A percentile compares a stretch with the other conserved stretches of the same genome.
Conservation (phyloP, 1,140 invertebrate genomes). For the Drosophila nikananu region DNA sequence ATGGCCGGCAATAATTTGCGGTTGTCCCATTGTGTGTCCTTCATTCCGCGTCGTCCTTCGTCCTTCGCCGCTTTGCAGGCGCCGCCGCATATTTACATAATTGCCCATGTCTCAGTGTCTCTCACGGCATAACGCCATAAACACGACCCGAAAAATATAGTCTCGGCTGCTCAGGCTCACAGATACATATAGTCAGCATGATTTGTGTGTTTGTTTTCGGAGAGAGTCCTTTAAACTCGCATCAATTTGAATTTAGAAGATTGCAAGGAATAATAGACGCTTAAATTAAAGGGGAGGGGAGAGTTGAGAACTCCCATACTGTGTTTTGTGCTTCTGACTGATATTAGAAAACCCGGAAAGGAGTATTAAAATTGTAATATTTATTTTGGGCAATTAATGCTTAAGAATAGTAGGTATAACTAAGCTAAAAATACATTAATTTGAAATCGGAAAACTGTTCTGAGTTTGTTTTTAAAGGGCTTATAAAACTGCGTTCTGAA, state of each 20-base stretch:
- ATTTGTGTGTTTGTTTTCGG: constrained; percentile 29
- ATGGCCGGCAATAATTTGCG: constrained; percentile 78
- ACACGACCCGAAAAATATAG: constrained; percentile 14
- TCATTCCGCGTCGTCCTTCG: constrained; percentile 28
- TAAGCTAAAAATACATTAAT: too few species aligned
- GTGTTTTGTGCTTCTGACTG: too few species aligned
- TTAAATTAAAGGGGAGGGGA: neutral
- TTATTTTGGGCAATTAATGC: too few species aligned
- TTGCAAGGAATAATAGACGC: too few species aligned
- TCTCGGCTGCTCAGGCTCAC: neutral
- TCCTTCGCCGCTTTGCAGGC: constrained; percentile 51
- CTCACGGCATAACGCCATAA: constrained; percentile 34
- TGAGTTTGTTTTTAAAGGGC: too few species aligned
- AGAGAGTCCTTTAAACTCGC: constrained; percentile 23
- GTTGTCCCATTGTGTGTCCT: constrained; percentile 66
- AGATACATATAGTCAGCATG: constrained; percentile 9
- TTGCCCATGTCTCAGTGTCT: constrained; percentile 70
- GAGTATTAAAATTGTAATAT: too few species aligned
- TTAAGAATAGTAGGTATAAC: too few species aligned
- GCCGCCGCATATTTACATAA: constrained; percentile 80
- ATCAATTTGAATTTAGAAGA: constrained; percentile 11
- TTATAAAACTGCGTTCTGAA: too few species aligned
- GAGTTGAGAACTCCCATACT: too few species aligned
- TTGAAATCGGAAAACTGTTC: too few species aligned
- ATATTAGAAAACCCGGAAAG: too few species aligned